A percentile compares a stretch with the other conserved stretches of the same genome.
phyloP scores from a whole-genome alignment of 2,888 invertebrate species.

The Rotaria magnacalcarata region DNA sequence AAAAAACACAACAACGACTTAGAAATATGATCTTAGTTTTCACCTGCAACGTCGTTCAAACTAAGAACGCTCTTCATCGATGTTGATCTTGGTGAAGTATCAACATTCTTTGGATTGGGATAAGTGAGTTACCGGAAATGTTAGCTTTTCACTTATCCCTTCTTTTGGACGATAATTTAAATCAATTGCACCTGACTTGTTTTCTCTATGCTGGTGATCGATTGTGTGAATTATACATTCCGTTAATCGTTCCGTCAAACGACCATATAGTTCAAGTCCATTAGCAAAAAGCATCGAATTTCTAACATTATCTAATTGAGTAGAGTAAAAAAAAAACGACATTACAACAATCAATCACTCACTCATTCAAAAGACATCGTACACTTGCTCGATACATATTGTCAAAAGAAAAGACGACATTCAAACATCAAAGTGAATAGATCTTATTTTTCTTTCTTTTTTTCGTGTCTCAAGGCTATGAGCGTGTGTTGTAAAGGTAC shows the following conservation, averaged over 20 bases:
- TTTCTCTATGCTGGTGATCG: neutral
- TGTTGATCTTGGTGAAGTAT: neutral
- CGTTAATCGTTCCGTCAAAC: neutral
- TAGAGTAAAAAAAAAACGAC: neutral
- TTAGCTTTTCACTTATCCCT: constrained; percentile 16
- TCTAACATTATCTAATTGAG: constrained; percentile 23
- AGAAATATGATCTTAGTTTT: neutral
- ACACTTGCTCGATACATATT: neutral
- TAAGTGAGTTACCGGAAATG: constrained; percentile 4
- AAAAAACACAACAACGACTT: neutral
- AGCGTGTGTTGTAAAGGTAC: neutral
- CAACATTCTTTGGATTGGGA: neutral
- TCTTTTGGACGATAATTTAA: neutral
- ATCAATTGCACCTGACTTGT: constrained; percentile 10
- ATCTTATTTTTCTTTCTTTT: neutral
- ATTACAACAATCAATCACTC: constrained; percentile 19
- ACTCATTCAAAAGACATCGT: constrained; percentile 5
- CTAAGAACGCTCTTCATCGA: neutral
- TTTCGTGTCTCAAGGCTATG: neutral
- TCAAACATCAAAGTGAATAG: constrained; percentile 1
- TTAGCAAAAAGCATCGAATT: constrained; percentile 2
- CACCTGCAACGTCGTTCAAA: neutral
- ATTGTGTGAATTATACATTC: neutral
- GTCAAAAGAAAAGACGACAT: constrained; percentile 18
- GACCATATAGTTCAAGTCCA: neutral